Evolutionary conservation across 2,113 vertebrate species (phyloP), one percentile per base, ranked within the genome.

Genomic region (Dicentrarchus labrax): DNA sequence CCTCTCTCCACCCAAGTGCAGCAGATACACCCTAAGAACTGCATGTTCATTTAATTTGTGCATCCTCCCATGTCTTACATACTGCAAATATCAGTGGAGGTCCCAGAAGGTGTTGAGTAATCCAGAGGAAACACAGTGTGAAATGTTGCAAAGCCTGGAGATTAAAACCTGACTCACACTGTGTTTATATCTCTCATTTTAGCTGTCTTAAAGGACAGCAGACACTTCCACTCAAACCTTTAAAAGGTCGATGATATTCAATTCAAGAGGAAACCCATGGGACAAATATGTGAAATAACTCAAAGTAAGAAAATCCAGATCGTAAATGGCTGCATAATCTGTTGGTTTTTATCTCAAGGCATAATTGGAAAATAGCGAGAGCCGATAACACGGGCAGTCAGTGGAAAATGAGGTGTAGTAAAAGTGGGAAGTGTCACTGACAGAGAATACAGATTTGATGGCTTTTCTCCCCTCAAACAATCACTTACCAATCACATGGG

Each of bases 1-100:
- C 59, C 21, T 50, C 13, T 65, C 65, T 66, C 62, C 54, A 45
- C 53, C 41, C 4, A 7, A 69, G 61, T 59, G 71, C 75, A 74
- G 51, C 61, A 68, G 51, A 69, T 51, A 70, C 66, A 72, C 24
- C 71, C 45, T 1, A 19, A 73, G 30, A 72, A 2, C 73, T 61
- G 61, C 41, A 24, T 4, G 39, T 65, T 77, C 48, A 75, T 84
- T 82, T 77, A 36, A 80, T 80, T 51, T 78, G 79, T 78, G 64
- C 51, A 76, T 75, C 68, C 68, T 75, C 2, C 74, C 77, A 50
- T 77, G 61, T 78, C 69, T 78, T 73, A 36, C 4, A 50, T 2
- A 30, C 72, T 24, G 75, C 54, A 85, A 84, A 86, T 69, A 76
- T 57, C 70, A 71, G 51, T 16, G 13, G 48, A 76, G 72, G 24